A percentile compares a stretch with the other conserved stretches of the same genome.
phyloP scores from a whole-genome alignment of 2,113 vertebrate species.

The Corynorhinus townsendii region DNA sequence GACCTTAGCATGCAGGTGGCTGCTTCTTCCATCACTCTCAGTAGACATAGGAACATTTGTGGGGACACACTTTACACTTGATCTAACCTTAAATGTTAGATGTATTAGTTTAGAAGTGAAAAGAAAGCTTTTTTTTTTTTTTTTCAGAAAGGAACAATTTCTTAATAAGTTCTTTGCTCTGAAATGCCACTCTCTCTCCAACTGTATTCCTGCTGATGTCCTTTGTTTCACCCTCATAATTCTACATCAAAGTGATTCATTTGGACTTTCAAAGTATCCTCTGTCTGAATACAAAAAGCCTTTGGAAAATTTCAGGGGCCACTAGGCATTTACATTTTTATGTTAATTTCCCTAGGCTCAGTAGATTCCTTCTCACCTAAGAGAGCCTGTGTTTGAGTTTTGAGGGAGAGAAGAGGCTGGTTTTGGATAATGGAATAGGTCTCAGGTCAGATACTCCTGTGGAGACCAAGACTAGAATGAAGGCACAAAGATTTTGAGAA shows the following conservation, averaged over 20 bases:
- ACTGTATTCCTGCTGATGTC: background rate
- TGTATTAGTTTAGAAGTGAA: background rate
- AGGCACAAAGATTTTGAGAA: background rate
- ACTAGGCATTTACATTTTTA: background rate
- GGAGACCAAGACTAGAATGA: background rate
- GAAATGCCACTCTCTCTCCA: background rate
- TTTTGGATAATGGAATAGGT: background rate
- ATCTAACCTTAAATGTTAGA: background rate
- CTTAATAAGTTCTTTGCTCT: background rate
- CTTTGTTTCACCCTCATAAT: background rate
- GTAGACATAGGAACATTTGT: background rate
- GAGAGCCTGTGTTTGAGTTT: background rate
- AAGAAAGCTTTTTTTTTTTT: background rate
- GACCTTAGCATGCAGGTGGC: background rate
- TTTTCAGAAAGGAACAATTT: background rate
- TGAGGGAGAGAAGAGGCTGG: background rate
- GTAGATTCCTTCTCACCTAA: background rate
- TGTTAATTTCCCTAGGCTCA: background rate
- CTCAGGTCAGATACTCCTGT: background rate
- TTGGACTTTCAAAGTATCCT: background rate
- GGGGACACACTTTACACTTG: background rate
- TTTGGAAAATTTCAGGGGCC: background rate
- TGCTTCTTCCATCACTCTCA: background rate
- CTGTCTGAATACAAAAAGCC: background rate
- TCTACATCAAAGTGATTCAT: background rate